Conservation (phyloP, 2,113 vertebrate species). For the Rattus norvegicus region DNA sequence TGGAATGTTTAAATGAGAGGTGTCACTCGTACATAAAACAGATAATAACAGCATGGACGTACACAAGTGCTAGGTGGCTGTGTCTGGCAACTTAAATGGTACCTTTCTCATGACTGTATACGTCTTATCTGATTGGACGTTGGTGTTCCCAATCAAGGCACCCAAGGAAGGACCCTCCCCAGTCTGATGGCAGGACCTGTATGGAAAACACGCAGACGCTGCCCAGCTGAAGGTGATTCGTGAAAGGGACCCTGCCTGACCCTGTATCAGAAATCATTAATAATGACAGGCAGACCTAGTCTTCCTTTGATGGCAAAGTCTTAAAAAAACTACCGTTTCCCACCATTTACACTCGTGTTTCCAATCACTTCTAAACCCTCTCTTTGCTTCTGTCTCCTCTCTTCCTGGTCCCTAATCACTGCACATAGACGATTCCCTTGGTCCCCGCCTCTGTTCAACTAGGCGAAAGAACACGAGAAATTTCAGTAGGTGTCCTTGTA, state of each 20-base stretch:
- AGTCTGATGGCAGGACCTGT: not conserved
- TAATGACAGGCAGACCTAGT: not conserved
- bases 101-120: not conserved
- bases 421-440: not conserved
- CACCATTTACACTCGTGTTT: not conserved
- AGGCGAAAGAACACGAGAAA: not conserved
- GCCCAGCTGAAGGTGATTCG: not conserved
- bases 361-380: not conserved
- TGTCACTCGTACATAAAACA: not conserved
- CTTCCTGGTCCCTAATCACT: not conserved
- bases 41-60: not conserved
- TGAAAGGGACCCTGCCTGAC: not conserved
- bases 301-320: not conserved
- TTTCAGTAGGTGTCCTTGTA: not conserved
- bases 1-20: not conserved
- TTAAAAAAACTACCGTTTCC: not conserved
- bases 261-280: not conserved
- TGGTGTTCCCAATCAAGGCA: slow-evolving; percentile 3
- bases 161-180: not conserved
- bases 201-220: not conserved
- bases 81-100: not conserved
- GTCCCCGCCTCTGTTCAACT: not conserved
- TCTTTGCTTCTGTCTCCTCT: not conserved
- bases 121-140: not conserved
- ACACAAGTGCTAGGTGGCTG: not conserved